A percentile compares a stretch with the other conserved stretches of the same genome.
phyloP scores from a whole-genome alignment of 30 jellyfish, hydroid and myxozoan species.

The Mastigias papua region DNA sequence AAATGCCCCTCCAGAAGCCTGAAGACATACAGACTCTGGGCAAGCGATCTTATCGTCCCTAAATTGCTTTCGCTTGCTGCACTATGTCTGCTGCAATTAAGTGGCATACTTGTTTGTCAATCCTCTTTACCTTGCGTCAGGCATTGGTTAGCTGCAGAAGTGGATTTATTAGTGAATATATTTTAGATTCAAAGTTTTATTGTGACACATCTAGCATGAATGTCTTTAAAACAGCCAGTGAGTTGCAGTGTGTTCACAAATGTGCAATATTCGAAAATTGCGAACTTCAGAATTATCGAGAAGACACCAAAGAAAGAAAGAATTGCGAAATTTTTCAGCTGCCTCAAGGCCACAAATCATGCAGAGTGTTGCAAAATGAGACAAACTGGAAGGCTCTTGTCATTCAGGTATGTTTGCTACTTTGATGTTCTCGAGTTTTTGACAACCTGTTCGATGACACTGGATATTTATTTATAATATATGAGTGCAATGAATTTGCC shows the following conservation, averaged over 20 bases:
- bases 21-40: no score
- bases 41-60: no score
- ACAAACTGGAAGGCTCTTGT: constrained; percentile 33
- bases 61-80: no score
- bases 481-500: no score
- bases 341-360: constrained; percentile 17
- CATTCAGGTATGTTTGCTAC: constrained; percentile 22
- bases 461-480: no score
- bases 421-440: no score
- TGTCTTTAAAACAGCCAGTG: neutral
- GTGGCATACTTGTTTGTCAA: no score
- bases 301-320: neutral
- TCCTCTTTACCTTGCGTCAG: neutral
- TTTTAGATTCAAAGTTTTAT: neutral
- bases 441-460: no score
- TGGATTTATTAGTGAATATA: constrained; percentile 11
- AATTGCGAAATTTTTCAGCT: constrained; percentile 31
- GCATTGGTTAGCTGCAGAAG: neutral
- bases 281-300: constrained; percentile 26
- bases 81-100: no score
- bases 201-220: constrained; percentile 11
- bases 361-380: neutral
- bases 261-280: constrained; percentile 11
- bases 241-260: constrained; percentile 31
- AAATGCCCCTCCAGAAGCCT: no score